A percentile compares a stretch with the other conserved stretches of the same genome.
Conservation (phyloP, 2,888 invertebrate species). For the Epinotia ramella region DNA sequence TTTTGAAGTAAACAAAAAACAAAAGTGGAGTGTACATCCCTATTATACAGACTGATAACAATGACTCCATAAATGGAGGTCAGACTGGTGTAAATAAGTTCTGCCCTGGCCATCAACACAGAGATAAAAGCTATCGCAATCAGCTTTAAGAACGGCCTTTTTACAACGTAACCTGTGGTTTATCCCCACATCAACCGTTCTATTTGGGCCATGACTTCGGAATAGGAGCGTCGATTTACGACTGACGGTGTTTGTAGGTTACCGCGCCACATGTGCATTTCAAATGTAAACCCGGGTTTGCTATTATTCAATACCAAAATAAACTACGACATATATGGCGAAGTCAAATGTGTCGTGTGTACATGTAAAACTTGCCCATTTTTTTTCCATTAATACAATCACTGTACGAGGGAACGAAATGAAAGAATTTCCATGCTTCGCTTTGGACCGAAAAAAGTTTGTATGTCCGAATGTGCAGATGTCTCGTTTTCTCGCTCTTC, state of each 20-base stretch:
- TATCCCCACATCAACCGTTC: constrained; percentile 17
- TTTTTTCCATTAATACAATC: too few relatives aligned
- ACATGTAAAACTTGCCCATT: too few relatives aligned
- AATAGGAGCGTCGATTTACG: constrained; percentile 21
- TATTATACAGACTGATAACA: neutral
- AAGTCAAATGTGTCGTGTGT: too few relatives aligned
- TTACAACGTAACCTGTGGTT: constrained; percentile 12
- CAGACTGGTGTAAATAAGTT: neutral
- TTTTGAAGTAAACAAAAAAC: too few relatives aligned
- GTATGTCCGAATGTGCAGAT: too few relatives aligned
- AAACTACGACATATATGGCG: too few relatives aligned
- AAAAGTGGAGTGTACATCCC: too few relatives aligned
- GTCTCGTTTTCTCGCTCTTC: too few relatives aligned
- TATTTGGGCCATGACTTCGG: constrained; percentile 17
- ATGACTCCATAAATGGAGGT: neutral
- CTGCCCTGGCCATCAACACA: neutral
- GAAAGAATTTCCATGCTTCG: too few relatives aligned
- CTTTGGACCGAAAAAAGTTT: too few relatives aligned
- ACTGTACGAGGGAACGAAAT: too few relatives aligned
- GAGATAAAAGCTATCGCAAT: constrained; percentile 5
- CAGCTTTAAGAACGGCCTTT: constrained; percentile 14
- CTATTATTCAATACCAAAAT: too few relatives aligned
- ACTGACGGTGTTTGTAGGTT: constrained; percentile 12
- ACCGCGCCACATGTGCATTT: neutral
- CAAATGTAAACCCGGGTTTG: neutral